Evolutionary conservation across 2,113 vertebrate genomes (phyloP).

Genomic region (Girardinichthys multiradiatus): DNA sequence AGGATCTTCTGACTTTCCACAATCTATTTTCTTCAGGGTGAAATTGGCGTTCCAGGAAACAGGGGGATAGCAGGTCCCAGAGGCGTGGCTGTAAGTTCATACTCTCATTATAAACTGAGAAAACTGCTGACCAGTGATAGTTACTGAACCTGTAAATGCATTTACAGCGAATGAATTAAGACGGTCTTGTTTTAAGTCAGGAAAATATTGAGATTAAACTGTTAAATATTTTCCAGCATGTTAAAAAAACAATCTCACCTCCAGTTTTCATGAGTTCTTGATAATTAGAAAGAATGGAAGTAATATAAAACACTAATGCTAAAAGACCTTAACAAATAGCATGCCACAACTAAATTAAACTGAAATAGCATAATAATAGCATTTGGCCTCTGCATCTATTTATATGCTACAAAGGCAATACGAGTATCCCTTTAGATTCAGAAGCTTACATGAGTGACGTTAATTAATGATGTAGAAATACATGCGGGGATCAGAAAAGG

Average conservation of each 20-base stretch:
- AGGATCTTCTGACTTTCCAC: slow-evolving; percentile 18
- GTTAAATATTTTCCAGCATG: not conserved
- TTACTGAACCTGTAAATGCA: not conserved
- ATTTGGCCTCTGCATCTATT: slow-evolving; percentile 5
- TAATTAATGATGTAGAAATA: slow-evolving; percentile 13
- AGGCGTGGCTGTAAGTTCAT: slow-evolving; percentile 89
- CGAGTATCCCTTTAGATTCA: slow-evolving; percentile 9
- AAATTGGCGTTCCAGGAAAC: slow-evolving; percentile 89
- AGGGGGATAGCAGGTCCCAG: slow-evolving; percentile 89
- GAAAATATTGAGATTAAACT: not conserved
- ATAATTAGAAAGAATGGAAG: slow-evolving; percentile 6
- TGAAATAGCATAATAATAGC: not conserved
- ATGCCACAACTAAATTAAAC: not conserved
- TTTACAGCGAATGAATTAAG: slow-evolving; percentile 6
- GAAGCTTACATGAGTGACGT: slow-evolving; percentile 18
- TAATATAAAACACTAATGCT: not conserved
- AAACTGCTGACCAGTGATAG: not conserved
- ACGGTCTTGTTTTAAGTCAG: slow-evolving; percentile 1
- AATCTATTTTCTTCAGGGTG: slow-evolving; percentile 80
- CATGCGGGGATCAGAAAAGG: slow-evolving; percentile 34
- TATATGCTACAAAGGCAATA: slow-evolving; percentile 19
- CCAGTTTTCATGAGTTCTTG: not conserved
- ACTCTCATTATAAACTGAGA: not conserved
- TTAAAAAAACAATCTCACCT: not conserved
- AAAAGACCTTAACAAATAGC: slow-evolving; percentile 11